Base-by-base conservation (phyloP, 37 sponge, comb jelly and placozoan species). In the Geodia barretti region DNA sequence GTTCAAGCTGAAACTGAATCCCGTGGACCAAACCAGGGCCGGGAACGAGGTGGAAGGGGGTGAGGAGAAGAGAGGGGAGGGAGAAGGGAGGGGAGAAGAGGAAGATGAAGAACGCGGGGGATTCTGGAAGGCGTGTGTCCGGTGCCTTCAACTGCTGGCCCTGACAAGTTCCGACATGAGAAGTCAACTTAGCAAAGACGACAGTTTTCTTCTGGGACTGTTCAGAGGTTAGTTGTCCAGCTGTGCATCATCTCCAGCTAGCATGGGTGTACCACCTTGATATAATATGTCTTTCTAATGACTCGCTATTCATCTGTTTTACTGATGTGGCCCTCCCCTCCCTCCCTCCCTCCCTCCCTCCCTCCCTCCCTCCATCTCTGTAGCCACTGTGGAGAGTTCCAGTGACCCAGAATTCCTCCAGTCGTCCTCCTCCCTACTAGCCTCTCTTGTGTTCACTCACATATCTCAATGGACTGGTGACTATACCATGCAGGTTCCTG, bases 121-220 rank as follows among this genome's bases (percentile, higher is more conserved):
- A 11, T 36, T 17, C 34, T 39, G 77, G 32, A 79, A 74, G 41
- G 71, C 85, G 20, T 89, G 64, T 58, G 32, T 89, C 61, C 24
- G 34, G n/a, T 89, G 85, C 41, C 71, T 89, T 20, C 60, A 20
- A 31, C 62, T 79, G 36, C 64, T 89, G 9, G 81, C 39, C 25
- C 64, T 32, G 34, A 43, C 38, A 47, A 70, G 64, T 68, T 9
- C 35, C 47, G 23, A 23, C 0, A 41, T 80, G 39, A 84, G 90
- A 39, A 26, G 59, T 3, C 31, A 64, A 14, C 70, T 89, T 1
- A 39, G n/a, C 7, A 32, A 20, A 20, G 59, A 83, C 41, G 24
- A 21, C 24, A 40, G 32, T 11, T 79, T 74, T n/a, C 70, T 78
- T 4, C 21, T 78, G 40, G 68, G 19, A 33, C 11, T 83, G 8